These are phyloP conservation scores for Artemia sinica DNA, from an alignment of 2,888 invertebrate species.

Conservation along the genomic window DNA sequence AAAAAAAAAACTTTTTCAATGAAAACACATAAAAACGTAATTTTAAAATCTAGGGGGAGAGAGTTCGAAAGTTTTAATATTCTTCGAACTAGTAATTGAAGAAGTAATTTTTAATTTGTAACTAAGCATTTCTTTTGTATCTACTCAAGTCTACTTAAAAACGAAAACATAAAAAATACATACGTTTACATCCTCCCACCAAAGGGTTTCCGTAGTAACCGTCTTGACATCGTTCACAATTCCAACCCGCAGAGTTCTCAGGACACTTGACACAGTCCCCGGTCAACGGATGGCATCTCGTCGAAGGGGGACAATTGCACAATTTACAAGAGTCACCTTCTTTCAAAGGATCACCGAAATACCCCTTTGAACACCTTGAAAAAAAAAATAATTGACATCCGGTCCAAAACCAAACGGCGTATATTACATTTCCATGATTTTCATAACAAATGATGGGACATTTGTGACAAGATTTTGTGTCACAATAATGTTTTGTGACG, in stretches of 20 bases:
- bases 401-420: too few species aligned
- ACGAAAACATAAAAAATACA: constrained; percentile 20
- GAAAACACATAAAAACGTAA: too few species aligned
- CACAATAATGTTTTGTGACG: too few species aligned
- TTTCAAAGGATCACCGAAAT: constrained; percentile 59
- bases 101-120: background rate
- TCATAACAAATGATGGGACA: too few species aligned
- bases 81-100: background rate
- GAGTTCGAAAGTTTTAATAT: background rate
- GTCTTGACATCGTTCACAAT: constrained; percentile 39
- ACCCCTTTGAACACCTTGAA: constrained; percentile 58
- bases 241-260: constrained; percentile 48
- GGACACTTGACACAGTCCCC: constrained; percentile 73
- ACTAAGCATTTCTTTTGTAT: background rate
- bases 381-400: too few species aligned
- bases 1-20: too few species aligned
- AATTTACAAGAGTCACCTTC: constrained; percentile 52
- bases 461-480: too few species aligned
- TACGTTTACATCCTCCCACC: constrained; percentile 29
- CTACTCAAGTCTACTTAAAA: constrained; percentile 3
- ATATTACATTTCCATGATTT: too few species aligned
- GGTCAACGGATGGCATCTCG: constrained; percentile 49
- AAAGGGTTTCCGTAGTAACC: constrained; percentile 33
- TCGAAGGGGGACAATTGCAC: constrained; percentile 60
- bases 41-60: background rate